Conservation (phyloP, 2,113 vertebrate genomes). For the Hystrix cristata region DNA sequence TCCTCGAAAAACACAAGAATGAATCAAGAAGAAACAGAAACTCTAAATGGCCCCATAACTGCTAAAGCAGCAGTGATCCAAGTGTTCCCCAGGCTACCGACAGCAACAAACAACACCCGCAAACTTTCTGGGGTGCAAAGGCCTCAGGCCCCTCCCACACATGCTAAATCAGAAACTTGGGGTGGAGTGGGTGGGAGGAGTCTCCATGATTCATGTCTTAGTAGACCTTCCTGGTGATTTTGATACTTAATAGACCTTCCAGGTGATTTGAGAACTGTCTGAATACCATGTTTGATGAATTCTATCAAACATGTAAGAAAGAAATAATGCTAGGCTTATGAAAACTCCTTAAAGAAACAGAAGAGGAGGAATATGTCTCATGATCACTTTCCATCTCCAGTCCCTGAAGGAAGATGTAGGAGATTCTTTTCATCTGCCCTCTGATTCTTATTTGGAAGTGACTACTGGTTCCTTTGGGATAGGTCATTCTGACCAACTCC, state of each 20-base stretch:
- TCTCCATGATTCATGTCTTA: not conserved
- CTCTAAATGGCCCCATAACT: not conserved
- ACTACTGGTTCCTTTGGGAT: not conserved
- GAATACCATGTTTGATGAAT: not conserved
- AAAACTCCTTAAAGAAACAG: not conserved
- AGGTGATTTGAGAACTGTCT: not conserved
- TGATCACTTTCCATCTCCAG: not conserved
- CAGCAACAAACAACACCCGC: not conserved
- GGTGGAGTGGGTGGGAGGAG: fast-evolving
- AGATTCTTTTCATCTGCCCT: conserved; percentile 1
- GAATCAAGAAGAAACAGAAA: conserved; percentile 12
- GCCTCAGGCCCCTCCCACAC: not conserved
- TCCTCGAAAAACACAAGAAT: conserved; percentile 28
- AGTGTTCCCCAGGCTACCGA: not conserved
- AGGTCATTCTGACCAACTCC: not conserved
- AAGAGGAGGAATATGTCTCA: not conserved
- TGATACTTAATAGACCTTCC: not conserved
- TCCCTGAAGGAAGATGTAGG: not conserved
- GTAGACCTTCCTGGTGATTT: not conserved
- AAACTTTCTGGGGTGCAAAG: not conserved
- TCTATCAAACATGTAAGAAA: conserved; percentile 8
- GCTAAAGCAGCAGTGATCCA: not conserved
- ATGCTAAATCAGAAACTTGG: not conserved
- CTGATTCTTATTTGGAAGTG: conserved; percentile 7
- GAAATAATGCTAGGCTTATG: not conserved